Base-by-base conservation (phyloP, 2,888 invertebrate species). In the Mythimna loreyi region DNA sequence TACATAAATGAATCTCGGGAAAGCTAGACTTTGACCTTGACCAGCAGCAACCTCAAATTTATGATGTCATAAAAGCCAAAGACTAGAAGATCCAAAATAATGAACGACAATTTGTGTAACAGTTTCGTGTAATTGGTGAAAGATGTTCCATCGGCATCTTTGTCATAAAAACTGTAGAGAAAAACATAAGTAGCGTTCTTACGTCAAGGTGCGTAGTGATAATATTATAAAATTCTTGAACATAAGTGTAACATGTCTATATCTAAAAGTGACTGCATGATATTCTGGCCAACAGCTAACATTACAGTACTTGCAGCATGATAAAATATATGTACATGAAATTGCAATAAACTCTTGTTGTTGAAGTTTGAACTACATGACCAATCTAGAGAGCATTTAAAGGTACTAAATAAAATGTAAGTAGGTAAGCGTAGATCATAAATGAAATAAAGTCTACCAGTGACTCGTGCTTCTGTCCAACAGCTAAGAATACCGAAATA, bases 11-110 rank as follows among this genome's bases (percentile, higher is more conserved):
- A 57, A 19, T 70, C 47, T 58, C 43, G 36, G 40, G 50, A 69
- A 75, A 75, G 52, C 64, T 69, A 50, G 33, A 56, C 49, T 30
- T 43, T 13, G 70, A 56, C 58, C 65, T 62, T 75, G 61, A 52
- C 30, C 33, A 23, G n/a, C 21, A 45, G 23, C 16, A 45, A 43
- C 21, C 23, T 43, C 25, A 33, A n/a, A 40, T 47, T 40, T 28
- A 43, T 33, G 50, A 63, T 23, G 43, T 53, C 43, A 47, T 8
- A 43, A 60, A 57, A 63, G 60, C 28, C 40, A 25, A 36, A 47
- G 0, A 59, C 25, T 6, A 19, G 23, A 47, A 9, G 21, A 9
- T 49, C 52, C 21, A 55, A 53, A 78, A 78, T 52, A 66, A 61
- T 49, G 6, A 1, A 78, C 55, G 62, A 56, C 43, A 56, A 65